A percentile compares a stretch with the other conserved stretches of the same genome.
Evolutionary conservation across 2,888 invertebrate genomes (phyloP).

Genomic region (Thereva nobilitata): DNA sequence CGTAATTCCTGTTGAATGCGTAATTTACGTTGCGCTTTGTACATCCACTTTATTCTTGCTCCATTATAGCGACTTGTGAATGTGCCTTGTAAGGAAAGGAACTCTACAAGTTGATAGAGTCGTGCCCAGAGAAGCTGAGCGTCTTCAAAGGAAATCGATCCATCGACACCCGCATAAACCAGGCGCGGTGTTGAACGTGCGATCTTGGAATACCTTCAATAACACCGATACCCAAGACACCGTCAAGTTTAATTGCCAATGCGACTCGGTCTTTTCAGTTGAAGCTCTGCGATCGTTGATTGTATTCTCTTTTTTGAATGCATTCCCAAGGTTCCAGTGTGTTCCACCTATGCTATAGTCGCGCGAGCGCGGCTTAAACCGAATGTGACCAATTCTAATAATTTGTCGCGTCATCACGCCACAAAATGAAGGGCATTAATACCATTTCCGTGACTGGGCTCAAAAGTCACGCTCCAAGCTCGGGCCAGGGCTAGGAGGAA

Average conservation of each 20-base stretch:
- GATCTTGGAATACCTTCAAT: not conserved
- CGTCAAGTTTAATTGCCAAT: not conserved
- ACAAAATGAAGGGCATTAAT: slow-evolving; percentile 17
- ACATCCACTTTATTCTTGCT: slow-evolving; percentile 2
- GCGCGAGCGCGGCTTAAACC: not conserved
- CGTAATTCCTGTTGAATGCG: slow-evolving; percentile 23
- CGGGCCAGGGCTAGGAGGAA: not conserved
- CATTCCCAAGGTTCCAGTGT: not conserved
- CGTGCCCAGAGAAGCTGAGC: not conserved
- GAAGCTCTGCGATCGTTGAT: not conserved
- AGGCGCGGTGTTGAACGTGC: not conserved
- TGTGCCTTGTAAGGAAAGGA: slow-evolving; percentile 12
- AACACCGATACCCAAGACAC: slow-evolving; percentile 1
- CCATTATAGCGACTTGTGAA: slow-evolving; percentile 11
- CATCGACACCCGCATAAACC: slow-evolving; percentile 11
- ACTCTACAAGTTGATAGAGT: not conserved
- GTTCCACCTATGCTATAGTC: not conserved
- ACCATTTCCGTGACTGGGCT: slow-evolving; percentile 23
- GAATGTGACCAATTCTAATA: slow-evolving; percentile 25
- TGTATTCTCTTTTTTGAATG: not conserved
- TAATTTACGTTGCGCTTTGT: slow-evolving; percentile 29
- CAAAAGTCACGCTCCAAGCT: slow-evolving; percentile 13
- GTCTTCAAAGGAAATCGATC: slow-evolving; percentile 21
- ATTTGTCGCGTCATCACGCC: slow-evolving; percentile 24
- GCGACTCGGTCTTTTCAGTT: not conserved